These are phyloP conservation scores for Encarsia formosa DNA, from an alignment of 2,888 invertebrate species.

Conservation along the genomic window DNA sequence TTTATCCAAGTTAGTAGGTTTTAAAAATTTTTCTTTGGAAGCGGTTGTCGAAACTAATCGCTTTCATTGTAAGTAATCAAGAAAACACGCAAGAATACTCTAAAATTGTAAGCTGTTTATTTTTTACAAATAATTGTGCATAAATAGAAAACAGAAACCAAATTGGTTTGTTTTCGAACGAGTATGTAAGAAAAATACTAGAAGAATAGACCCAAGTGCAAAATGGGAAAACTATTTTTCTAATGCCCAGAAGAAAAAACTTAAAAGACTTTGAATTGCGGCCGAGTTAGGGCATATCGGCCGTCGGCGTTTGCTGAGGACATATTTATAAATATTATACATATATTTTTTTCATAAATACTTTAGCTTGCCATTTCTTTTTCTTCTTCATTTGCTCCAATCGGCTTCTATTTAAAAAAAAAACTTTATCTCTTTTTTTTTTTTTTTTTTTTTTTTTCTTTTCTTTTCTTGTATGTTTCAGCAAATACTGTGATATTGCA, in stretches of 20 bases:
- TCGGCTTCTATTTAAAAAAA: conserved; percentile 39
- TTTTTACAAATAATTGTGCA: not conserved
- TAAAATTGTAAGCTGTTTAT: too few species aligned
- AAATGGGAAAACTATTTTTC: too few species aligned
- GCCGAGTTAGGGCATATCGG: conserved; percentile 11
- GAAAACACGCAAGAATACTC: too few species aligned
- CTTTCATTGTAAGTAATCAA: too few species aligned
- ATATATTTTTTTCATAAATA: conserved; percentile 18
- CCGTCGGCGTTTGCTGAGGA: conserved; percentile 15
- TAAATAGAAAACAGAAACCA: not conserved
- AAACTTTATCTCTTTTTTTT: too few species aligned
- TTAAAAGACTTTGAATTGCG: conserved; percentile 24
- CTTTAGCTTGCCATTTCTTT: conserved; percentile 46
- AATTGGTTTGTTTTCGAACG: conserved; percentile 1
- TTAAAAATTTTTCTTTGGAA: too few species aligned
- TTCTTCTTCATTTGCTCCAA: conserved; percentile 39
- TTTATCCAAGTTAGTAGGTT: too few species aligned
- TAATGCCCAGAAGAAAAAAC: conserved; percentile 12
- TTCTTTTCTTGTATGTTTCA: conserved; percentile 44
- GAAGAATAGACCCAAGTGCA: too few species aligned
- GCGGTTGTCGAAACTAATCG: too few species aligned
- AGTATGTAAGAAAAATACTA: conserved; percentile 11
- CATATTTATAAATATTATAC: conserved; percentile 14
- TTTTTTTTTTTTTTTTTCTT: too few species aligned
- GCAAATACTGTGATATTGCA: conserved; percentile 52